Conservation (phyloP, 2,113 vertebrate species). For the Vireo altiloquus region DNA sequence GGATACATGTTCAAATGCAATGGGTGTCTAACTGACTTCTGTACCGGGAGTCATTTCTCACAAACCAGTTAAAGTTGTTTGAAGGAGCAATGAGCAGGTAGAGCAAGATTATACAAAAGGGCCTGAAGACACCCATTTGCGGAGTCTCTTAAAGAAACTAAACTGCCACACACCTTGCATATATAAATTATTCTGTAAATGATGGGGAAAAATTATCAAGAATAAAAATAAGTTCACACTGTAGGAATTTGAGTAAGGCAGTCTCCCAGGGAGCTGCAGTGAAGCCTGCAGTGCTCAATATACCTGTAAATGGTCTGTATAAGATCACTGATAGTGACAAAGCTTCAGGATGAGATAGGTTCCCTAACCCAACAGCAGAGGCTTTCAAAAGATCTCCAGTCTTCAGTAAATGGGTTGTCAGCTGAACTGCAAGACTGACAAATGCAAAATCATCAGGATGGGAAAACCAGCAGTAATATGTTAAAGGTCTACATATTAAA, state of each 20-base stretch:
- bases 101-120: neutral
- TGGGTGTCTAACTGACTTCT: neutral
- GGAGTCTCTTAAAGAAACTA: neutral
- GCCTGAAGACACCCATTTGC: neutral
- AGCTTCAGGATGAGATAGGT: neutral
- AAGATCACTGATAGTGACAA: neutral
- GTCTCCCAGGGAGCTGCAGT: neutral
- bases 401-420: neutral
- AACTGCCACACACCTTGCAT: neutral
- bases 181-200: neutral
- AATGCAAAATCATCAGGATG: neutral
- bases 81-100: neutral
- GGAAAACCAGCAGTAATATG: neutral
- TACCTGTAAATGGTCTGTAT: rapidly evolving
- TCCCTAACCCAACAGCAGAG: neutral
- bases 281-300: neutral
- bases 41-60: neutral
- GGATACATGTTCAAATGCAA: neutral
- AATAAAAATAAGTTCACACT: neutral
- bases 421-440: neutral
- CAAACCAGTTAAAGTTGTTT: neutral
- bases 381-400: neutral
- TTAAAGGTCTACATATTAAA: neutral
- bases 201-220: rapidly evolving
- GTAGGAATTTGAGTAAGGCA: neutral